Evolutionary conservation across 1,140 invertebrate genomes (phyloP).

Genomic region (Rhopalosiphum maidis): DNA sequence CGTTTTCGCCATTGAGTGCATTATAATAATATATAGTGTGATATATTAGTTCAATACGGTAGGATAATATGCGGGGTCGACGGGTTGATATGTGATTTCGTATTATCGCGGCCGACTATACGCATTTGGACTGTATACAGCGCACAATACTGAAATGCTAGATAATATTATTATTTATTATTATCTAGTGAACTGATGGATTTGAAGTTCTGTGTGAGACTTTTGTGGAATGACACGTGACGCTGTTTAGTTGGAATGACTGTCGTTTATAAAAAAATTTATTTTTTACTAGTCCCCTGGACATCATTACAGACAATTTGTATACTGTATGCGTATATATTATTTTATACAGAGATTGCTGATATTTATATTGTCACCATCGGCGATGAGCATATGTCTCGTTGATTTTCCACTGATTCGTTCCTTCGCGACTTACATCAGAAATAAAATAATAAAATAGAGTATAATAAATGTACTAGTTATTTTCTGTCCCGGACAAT

Average conservation of each 20-base stretch:
- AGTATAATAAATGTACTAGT: neutral
- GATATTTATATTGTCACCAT: neutral
- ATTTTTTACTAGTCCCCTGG: too few species aligned
- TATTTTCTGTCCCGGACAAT: neutral
- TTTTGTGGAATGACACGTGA: neutral
- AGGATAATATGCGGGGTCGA: too few species aligned
- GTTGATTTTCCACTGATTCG: neutral
- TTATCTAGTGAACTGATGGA: neutral
- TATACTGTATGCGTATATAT: neutral
- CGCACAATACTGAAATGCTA: neutral
- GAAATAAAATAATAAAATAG: neutral
- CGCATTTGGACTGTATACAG: neutral
- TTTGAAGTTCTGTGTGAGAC: neutral
- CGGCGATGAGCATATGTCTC: neutral
- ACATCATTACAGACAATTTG: too few species aligned
- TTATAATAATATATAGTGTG: neutral
- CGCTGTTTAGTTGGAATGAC: too few species aligned
- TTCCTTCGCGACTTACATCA: neutral
- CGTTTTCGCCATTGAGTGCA: neutral
- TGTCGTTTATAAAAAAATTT: too few species aligned
- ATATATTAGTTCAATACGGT: neutral
- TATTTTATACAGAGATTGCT: neutral
- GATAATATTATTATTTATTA: neutral
- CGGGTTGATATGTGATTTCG: neutral
- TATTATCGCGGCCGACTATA: too few species aligned